Evolutionary conservation across 53 echinoderm and acorn worm genomes (phyloP), one percentile per base, ranked within the genome.

Genomic region (Echinometra lucunter): DNA sequence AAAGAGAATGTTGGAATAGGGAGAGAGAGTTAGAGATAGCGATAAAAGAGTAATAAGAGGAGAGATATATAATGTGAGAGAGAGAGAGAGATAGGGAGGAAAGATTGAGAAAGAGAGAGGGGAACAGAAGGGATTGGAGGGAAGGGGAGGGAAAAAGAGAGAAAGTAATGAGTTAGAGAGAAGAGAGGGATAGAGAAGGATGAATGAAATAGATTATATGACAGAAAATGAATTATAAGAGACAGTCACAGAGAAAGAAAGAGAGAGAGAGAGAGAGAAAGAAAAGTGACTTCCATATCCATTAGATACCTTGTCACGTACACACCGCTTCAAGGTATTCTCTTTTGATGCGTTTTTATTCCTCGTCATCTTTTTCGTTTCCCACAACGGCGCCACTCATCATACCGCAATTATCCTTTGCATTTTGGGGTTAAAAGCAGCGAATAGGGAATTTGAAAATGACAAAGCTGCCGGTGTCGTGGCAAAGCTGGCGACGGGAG

Each of bases 251-350:
- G 69, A 32, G 69, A 69, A 11, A 69, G 69, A 12, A 2, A 69
- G 34, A 69, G 34, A 69, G 69, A 82, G 82, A 44, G 2, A 38
- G 3, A 82, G 82, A 37, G 44, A 82, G 45, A 82, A 82, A 2
- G 37, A 38, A 80, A 37, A 82, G 28, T 45, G 42, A 82, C 42
- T 44, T 42, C 21, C 45, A 21, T 82, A 27, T 32, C 69, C 69
- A 69, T 69, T 69, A 69, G 69, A 69, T 30, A 69, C 30, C 69
- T 69, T 32, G 69, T 69, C 69, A 69, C 69, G 69, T 69, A 69
- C 69, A 0, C 69, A 69, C 9, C 18, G 69, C 69, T 69, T 13
- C 69, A 32, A 69, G 69, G 69, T 69, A 69, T 69, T 69, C 69
- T 28, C 11, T 69, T 69, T 32, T 34, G 8, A 69, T 34, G 69